Evolutionary conservation across 2,113 vertebrate species (phyloP).

Genomic region (Paedocypris sp.): DNA sequence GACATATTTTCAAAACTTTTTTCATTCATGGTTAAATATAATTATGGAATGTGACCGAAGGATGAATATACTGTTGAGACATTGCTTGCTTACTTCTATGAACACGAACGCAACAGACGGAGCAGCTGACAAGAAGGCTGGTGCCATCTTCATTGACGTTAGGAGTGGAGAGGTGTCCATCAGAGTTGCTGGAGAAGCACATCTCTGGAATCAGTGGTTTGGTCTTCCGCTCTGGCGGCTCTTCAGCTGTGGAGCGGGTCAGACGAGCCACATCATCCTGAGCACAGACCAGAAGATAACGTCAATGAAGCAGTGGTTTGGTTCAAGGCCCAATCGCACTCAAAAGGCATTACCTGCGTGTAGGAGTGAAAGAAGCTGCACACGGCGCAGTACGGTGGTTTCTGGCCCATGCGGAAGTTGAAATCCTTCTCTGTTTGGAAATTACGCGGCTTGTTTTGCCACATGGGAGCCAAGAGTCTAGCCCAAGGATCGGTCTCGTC

Average conservation of each 20-base stretch:
- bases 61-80: too few relatives aligned
- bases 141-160: constrained; percentile 82
- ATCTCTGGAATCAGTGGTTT: constrained; percentile 93
- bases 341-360: constrained; percentile 58
- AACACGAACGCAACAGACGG: constrained; percentile 81
- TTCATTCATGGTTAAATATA: too few relatives aligned
- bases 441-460: constrained; percentile 79
- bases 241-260: constrained; percentile 31
- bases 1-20: too few relatives aligned
- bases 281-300: not conserved
- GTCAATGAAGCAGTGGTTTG: not conserved
- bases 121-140: constrained; percentile 80
- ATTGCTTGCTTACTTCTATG: constrained; percentile 92
- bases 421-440: constrained; percentile 82
- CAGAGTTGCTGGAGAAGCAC: constrained; percentile 82
- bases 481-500: constrained; percentile 81
- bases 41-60: too few relatives aligned
- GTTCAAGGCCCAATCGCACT: not conserved
- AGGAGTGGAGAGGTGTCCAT: constrained; percentile 80
- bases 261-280: constrained; percentile 67
- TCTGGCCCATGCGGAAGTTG: constrained; percentile 74
- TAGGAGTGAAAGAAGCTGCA: constrained; percentile 86
- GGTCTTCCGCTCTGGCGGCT: constrained; percentile 58
- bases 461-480: constrained; percentile 75
- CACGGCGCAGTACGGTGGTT: constrained; percentile 81